phyloP scores from a whole-genome alignment of 2,888 invertebrate species.

The Leucoma salicis region DNA sequence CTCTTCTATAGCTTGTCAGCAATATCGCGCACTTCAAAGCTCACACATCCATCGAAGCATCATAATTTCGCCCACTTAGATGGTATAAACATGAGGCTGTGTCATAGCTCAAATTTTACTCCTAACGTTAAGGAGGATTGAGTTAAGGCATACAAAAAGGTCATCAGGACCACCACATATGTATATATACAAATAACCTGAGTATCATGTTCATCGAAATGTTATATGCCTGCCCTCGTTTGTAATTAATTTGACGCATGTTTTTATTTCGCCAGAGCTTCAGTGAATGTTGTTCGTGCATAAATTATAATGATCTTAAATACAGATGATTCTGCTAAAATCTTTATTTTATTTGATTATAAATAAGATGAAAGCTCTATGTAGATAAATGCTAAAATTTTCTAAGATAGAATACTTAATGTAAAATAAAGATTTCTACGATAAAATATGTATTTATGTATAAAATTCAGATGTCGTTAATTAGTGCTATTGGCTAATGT shows the following conservation, averaged over 20 bases:
- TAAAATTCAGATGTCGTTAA: constrained; percentile 55
- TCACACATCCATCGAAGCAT: too few species aligned
- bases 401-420: constrained; percentile 51
- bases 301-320: constrained; percentile 29
- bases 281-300: constrained; percentile 59
- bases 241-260: constrained; percentile 30
- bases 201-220: too few species aligned
- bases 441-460: constrained; percentile 74
- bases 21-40: too few species aligned
- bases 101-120: too few species aligned
- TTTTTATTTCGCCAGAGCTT: constrained; percentile 61
- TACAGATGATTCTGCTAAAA: constrained; percentile 29
- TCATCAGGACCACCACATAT: too few species aligned
- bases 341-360: constrained; percentile 28
- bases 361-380: constrained; percentile 33
- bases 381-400: constrained; percentile 42
- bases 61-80: too few species aligned
- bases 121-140: too few species aligned
- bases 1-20: too few species aligned
- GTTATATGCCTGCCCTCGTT: constrained; percentile 21
- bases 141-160: too few species aligned
- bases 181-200: too few species aligned
- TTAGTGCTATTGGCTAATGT: constrained; percentile 47
- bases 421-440: constrained; percentile 66
- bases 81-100: too few species aligned